phyloP scores from a whole-genome alignment of 2,797 vertebrate genomes.

The Tadarida brasiliensis region DNA sequence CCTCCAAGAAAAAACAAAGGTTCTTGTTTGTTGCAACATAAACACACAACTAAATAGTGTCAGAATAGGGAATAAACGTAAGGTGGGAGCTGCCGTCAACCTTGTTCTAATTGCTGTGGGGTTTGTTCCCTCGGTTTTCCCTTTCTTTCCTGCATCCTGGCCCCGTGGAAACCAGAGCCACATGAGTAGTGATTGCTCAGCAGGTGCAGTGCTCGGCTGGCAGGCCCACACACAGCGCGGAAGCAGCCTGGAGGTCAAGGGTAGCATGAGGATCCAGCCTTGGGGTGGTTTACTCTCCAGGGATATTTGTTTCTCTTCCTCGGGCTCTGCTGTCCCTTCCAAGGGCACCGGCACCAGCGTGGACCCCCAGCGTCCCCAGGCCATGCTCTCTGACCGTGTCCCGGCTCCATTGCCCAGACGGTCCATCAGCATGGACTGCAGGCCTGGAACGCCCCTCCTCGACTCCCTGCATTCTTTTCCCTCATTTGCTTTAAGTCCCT shows the following conservation, averaged over 20 bases:
- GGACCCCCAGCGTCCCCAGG: too few species aligned
- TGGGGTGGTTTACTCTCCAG: background rate
- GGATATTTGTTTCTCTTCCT: background rate
- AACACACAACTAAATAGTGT: background rate
- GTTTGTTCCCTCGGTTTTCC: background rate
- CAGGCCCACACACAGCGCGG: background rate
- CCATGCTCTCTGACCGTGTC: background rate
- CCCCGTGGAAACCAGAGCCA: constrained; percentile 46
- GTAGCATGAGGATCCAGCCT: background rate
- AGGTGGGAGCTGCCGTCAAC: background rate
- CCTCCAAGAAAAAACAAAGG: background rate
- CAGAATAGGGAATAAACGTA: background rate
- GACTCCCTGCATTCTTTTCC: background rate
- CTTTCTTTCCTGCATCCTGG: background rate
- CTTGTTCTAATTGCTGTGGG: background rate
- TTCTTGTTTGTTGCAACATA: background rate
- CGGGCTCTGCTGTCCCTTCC: background rate
- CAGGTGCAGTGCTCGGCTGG: too few species aligned
- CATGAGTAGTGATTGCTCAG: background rate
- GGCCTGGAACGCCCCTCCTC: background rate
- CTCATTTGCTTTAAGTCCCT: background rate
- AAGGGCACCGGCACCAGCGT: background rate
- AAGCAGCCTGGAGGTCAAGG: background rate
- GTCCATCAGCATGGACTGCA: background rate
- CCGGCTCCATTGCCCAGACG: background rate